A percentile compares a stretch with the other conserved stretches of the same genome.
phyloP scores from a whole-genome alignment of 2,888 invertebrate species.

The Escarpia spicata region DNA sequence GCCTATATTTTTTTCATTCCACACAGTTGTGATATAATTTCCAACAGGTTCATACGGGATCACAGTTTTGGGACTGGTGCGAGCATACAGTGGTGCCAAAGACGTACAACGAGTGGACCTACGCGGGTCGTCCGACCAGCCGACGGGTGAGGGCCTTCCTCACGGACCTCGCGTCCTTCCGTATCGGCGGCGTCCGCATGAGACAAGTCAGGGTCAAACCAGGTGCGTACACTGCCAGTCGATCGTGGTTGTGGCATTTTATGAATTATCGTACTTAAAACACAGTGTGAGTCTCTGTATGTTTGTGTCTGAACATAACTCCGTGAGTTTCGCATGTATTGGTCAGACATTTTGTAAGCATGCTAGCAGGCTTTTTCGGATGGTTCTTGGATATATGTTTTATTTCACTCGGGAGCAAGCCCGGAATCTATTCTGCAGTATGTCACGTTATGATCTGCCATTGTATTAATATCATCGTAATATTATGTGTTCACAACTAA shows the following conservation, averaged over 20 bases:
- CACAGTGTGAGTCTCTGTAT: too few species aligned
- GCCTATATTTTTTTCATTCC: too few species aligned
- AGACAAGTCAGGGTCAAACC: slow-evolving; percentile 36
- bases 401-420: too few species aligned
- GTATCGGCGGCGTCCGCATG: slow-evolving; percentile 35
- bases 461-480: slow-evolving; percentile 1
- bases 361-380: too few species aligned
- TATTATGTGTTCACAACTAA: not conserved
- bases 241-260: too few species aligned
- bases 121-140: slow-evolving; percentile 30
- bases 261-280: too few species aligned
- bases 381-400: too few species aligned
- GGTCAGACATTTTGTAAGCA: too few species aligned
- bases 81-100: slow-evolving; percentile 26
- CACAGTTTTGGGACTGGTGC: slow-evolving; percentile 36
- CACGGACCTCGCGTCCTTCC: slow-evolving; percentile 32
- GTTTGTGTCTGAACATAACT: too few species aligned
- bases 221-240: slow-evolving; percentile 25
- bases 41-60: slow-evolving; percentile 25
- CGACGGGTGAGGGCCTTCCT: slow-evolving; percentile 29
- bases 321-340: too few species aligned
- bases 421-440: too few species aligned
- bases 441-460: not conserved
- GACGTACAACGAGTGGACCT: slow-evolving; percentile 24
- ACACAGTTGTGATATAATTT: not conserved